These are phyloP conservation scores for Brassicogethes aeneus DNA, from an alignment of 2,888 invertebrate species.

Conservation along the genomic window DNA sequence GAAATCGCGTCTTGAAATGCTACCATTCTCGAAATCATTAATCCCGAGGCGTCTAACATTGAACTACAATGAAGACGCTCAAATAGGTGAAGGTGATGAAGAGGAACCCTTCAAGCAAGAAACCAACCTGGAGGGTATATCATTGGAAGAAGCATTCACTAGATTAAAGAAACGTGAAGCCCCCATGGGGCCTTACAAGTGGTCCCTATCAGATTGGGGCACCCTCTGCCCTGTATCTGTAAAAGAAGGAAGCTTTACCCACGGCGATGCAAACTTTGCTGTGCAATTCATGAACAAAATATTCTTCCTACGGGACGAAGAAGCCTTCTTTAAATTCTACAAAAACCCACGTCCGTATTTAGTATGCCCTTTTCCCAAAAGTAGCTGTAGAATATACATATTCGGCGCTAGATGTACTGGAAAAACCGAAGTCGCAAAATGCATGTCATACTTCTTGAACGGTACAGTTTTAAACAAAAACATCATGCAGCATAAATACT, in stretches of 20 bases:
- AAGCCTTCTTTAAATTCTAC: slow-evolving; percentile 46
- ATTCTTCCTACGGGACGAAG: slow-evolving; percentile 48
- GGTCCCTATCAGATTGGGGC: slow-evolving; percentile 50
- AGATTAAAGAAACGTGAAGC: slow-evolving; percentile 27
- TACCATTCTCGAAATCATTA: slow-evolving; percentile 34
- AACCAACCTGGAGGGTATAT: slow-evolving; percentile 19
- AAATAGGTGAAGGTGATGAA: slow-evolving; percentile 20
- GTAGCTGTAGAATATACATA: slow-evolving; percentile 50
- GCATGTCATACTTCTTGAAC: slow-evolving; percentile 47
- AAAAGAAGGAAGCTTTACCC: slow-evolving; percentile 43
- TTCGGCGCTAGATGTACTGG: slow-evolving; percentile 53
- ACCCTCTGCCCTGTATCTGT: slow-evolving; percentile 54
- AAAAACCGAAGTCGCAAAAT: slow-evolving; percentile 48
- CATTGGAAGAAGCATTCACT: slow-evolving; percentile 33
- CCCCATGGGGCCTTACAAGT: slow-evolving; percentile 34
- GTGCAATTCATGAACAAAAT: slow-evolving; percentile 54
- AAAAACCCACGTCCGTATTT: slow-evolving; percentile 55
- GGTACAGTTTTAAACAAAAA: slow-evolving; percentile 38
- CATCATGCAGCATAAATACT: slow-evolving; percentile 8
- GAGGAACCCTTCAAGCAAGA: neutral
- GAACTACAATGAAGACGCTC: slow-evolving; percentile 9
- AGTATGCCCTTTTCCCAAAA: slow-evolving; percentile 47
- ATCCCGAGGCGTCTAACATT: slow-evolving; percentile 31
- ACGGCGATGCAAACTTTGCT: slow-evolving; percentile 47
- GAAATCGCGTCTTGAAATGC: slow-evolving; percentile 37